Conservation (phyloP, 2,797 vertebrate genomes). For the Okamejei kenojei region DNA sequence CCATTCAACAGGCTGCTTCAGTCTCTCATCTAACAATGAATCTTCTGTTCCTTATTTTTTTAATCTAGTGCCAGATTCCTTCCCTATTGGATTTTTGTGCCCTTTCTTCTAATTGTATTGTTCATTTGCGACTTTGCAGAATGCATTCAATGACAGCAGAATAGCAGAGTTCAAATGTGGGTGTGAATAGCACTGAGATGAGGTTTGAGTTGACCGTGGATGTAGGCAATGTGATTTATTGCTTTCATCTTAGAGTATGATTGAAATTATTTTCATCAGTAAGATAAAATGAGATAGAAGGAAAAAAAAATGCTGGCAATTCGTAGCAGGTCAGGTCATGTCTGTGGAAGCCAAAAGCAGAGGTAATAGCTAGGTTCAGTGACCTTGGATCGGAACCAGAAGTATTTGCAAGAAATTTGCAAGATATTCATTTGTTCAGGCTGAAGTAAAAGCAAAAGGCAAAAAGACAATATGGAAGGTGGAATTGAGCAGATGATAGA, state of each 20-base stretch:
- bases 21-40: not conserved
- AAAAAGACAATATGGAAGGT: too few relatives aligned
- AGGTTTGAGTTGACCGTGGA: not conserved
- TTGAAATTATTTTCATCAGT: not conserved
- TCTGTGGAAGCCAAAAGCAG: not conserved
- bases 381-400: too few relatives aligned
- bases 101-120: not conserved
- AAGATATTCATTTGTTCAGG: too few relatives aligned
- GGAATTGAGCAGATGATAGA: too few relatives aligned
- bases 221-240: not conserved
- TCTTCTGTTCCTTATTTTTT: not conserved
- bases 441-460: too few relatives aligned
- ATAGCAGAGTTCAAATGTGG: not conserved
- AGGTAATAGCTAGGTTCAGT: too few relatives aligned
- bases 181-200: not conserved
- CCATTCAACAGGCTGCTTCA: not conserved
- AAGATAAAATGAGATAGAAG: not conserved
- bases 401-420: too few relatives aligned
- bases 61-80: not conserved
- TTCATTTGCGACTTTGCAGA: not conserved
- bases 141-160: not conserved
- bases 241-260: not conserved
- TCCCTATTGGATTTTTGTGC: not conserved
- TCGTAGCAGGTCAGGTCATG: not conserved
- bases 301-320: not conserved